phyloP scores from a whole-genome alignment of 2,797 vertebrate genomes.

The Brachymystax lenok region DNA sequence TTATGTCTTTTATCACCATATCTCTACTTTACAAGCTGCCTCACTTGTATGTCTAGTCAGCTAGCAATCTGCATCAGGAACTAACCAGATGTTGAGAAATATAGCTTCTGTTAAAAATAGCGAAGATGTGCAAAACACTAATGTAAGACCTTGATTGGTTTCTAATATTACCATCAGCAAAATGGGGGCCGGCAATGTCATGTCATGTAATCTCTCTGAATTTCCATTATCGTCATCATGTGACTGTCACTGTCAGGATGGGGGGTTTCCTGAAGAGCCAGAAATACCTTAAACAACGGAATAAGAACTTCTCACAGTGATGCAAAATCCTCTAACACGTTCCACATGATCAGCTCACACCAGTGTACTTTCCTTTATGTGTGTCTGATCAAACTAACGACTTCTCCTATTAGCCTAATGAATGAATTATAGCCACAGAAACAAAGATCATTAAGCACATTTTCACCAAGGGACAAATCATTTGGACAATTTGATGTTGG shows the following conservation, averaged over 20 bases:
- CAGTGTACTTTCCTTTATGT: conserved; percentile 41
- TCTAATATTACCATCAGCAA: not conserved
- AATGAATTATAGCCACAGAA: conserved; percentile 60
- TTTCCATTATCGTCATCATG: not conserved
- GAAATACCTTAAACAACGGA: not conserved
- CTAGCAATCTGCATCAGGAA: not conserved
- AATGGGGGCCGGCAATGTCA: not conserved
- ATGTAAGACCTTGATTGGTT: not conserved
- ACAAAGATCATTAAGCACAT: conserved; percentile 61
- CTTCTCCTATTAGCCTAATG: conserved; percentile 60
- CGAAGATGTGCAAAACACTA: not conserved
- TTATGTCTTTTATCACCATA: not conserved
- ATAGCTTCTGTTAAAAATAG: not conserved
- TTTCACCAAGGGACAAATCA: conserved; percentile 57
- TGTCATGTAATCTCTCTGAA: not conserved
- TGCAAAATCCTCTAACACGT: not conserved
- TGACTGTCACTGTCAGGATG: not conserved
- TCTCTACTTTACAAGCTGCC: not conserved
- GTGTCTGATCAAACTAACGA: conserved; percentile 54
- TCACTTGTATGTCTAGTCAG: not conserved
- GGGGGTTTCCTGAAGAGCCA: not conserved
- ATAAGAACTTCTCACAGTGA: not conserved
- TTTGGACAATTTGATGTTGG: conserved; percentile 52
- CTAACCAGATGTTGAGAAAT: not conserved
- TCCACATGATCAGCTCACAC: not conserved